Conservation (phyloP, 2,888 invertebrate genomes). For the Emmelina monodactyla region DNA sequence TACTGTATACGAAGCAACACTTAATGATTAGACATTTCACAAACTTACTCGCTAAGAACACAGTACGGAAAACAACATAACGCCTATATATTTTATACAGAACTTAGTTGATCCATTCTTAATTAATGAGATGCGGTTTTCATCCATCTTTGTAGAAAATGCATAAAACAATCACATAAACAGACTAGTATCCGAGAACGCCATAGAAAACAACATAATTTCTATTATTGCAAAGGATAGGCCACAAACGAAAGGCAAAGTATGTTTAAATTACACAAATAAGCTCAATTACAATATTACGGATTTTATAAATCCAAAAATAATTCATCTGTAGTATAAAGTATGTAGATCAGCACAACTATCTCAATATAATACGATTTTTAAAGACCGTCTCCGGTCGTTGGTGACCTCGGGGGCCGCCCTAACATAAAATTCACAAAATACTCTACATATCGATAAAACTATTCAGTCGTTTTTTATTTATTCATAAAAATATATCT, state of each 20-base stretch:
- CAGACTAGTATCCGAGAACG: conserved; percentile 61
- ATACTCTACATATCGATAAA: conserved; percentile 60
- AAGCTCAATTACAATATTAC: conserved; percentile 45
- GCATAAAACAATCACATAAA: conserved; percentile 60
- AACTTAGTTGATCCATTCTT: conserved; percentile 45
- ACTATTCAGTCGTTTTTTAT: conserved; percentile 65
- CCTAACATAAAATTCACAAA: conserved; percentile 51
- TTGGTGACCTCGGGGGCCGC: conserved; percentile 32
- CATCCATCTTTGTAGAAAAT: conserved; percentile 52
- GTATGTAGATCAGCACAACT: conserved; percentile 46
- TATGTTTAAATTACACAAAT: conserved; percentile 34
- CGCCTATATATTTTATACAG: conserved; percentile 40
- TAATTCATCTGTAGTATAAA: conserved; percentile 32
- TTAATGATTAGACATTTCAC: conserved; percentile 20
- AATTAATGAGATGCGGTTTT: conserved; percentile 59
- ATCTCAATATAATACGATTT: conserved; percentile 57
- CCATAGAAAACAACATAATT: conserved; percentile 50
- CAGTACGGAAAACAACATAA: conserved; percentile 51
- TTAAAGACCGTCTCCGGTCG: conserved; percentile 53
- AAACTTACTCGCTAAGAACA: conserved; percentile 31
- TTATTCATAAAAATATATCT: conserved; percentile 65
- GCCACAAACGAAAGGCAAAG: conserved; percentile 48
- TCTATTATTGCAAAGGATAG: conserved; percentile 52
- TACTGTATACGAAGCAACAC: conserved; percentile 5
- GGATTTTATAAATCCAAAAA: conserved; percentile 60